Percentiles rank a stretch among this genome's conserved stretches.
These are phyloP conservation scores for Drosophila neotestacea DNA, from an alignment of 2,888 invertebrate genomes.

Conservation along the genomic window DNA sequence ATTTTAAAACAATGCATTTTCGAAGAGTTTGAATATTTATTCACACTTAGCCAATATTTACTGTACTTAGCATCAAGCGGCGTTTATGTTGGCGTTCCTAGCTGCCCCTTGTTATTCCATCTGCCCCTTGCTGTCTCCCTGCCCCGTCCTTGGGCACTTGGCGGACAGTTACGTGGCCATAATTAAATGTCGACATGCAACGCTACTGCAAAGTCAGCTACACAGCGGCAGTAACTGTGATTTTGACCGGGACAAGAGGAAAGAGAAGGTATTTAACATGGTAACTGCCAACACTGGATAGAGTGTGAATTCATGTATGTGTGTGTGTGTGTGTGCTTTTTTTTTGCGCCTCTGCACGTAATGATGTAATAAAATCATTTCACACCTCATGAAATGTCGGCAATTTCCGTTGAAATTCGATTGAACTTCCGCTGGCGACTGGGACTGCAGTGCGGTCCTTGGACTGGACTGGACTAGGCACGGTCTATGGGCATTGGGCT, in stretches of 20 bases:
- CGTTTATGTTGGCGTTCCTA: neutral
- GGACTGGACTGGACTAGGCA: conserved; percentile 14
- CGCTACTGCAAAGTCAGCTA: conserved; percentile 55
- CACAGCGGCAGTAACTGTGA: conserved; percentile 41
- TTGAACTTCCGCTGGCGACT: conserved; percentile 72
- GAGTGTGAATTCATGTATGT: conserved; percentile 2
- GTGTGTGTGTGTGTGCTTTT: neutral
- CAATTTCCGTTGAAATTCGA: conserved; percentile 82
- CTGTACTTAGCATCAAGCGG: conserved; percentile 28
- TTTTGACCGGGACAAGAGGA: conserved; percentile 13
- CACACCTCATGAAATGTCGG: conserved; percentile 84
- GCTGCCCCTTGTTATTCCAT: neutral
- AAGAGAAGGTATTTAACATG: conserved; percentile 8
- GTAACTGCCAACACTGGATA: conserved; percentile 17
- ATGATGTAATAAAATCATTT: conserved; percentile 84
- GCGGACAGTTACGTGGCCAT: conserved; percentile 72
- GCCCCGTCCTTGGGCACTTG: conserved; percentile 18
- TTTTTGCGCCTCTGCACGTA: conserved; percentile 72
- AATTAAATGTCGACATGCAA: conserved; percentile 82
- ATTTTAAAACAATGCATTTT: no score
- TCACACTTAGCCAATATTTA: conserved; percentile 9
- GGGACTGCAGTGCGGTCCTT: conserved; percentile 23
- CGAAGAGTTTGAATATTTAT: no score
- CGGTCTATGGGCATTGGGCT: conserved; percentile 5
- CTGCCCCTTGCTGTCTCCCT: neutral